A percentile compares a stretch with the other conserved stretches of the same genome.
These are phyloP conservation scores for Mionectes olivaceus DNA, from an alignment of 2,797 vertebrate species.

Conservation along the genomic window DNA sequence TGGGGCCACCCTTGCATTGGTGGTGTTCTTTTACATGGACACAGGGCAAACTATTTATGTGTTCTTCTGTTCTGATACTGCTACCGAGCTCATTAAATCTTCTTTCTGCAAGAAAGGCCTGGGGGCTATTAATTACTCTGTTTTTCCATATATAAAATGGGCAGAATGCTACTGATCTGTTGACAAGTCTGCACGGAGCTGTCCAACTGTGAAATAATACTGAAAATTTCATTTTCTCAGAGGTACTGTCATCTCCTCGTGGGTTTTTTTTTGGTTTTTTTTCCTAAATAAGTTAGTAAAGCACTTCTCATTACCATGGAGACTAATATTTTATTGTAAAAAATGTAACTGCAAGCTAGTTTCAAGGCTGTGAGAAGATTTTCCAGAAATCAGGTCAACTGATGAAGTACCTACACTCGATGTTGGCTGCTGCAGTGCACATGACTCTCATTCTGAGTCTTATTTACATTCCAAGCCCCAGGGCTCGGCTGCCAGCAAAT, in stretches of 20 bases:
- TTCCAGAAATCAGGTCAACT: conserved; percentile 59
- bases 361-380: conserved; percentile 41
- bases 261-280: neutral
- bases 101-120: conserved; percentile 21
- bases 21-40: neutral
- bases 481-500: conserved; percentile 50
- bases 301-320: conserved; percentile 63
- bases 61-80: neutral
- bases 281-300: conserved; percentile 28
- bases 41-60: neutral
- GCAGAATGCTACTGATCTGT: conserved; percentile 55
- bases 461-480: conserved; percentile 65
- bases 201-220: conserved; percentile 63
- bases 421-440: conserved; percentile 21
- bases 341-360: conserved; percentile 51
- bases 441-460: conserved; percentile 44
- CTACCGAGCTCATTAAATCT: conserved; percentile 59
- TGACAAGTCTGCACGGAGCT: conserved; percentile 55
- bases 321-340: conserved; percentile 67
- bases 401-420: conserved; percentile 58
- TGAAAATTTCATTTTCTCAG: conserved; percentile 62
- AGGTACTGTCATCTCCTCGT: conserved; percentile 29
- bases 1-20: neutral
- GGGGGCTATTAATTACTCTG: conserved; percentile 58
- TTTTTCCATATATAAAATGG: conserved; percentile 45